phyloP scores from a whole-genome alignment of 2,113 vertebrate species.

The Paedocypris sp. region DNA sequence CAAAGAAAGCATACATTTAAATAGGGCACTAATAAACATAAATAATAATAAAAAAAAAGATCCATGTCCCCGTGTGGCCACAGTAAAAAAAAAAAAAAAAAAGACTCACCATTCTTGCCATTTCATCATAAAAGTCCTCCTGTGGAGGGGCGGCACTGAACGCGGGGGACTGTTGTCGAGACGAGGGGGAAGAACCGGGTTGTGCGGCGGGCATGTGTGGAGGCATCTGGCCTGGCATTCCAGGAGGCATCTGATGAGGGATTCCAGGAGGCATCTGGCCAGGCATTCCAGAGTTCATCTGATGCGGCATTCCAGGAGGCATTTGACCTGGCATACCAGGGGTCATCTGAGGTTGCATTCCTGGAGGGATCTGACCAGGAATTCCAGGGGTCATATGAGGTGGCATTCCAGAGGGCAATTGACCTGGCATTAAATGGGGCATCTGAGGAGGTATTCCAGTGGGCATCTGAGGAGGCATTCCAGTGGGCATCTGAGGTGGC shows the following conservation, averaged over 20 bases:
- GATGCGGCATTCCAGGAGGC: not conserved
- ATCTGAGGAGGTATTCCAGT: constrained; percentile 40
- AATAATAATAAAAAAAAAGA: not conserved
- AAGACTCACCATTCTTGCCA: constrained; percentile 68
- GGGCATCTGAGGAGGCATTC: constrained; percentile 3
- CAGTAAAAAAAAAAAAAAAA: not conserved
- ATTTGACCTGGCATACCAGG: constrained; percentile 16
- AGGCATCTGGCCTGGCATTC: not conserved
- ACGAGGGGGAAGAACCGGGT: constrained; percentile 40
- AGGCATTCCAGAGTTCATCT: too few species aligned
- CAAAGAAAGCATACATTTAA: too few species aligned
- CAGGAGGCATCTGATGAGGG: not conserved
- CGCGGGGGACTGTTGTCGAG: constrained; percentile 48
- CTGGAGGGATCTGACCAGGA: too few species aligned
- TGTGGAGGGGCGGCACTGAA: constrained; percentile 50
- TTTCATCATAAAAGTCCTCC: constrained; percentile 70
- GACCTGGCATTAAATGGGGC: constrained; percentile 37
- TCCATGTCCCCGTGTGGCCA: not conserved
- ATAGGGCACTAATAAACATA: not conserved
- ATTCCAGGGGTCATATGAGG: too few species aligned
- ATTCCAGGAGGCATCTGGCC: constrained; percentile 29
- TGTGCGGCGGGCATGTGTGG: not conserved
- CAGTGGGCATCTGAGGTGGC: not conserved
- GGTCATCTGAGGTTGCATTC: not conserved
- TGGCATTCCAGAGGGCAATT: constrained; percentile 26